Evolutionary conservation across 2,888 invertebrate genomes (phyloP).

Genomic region (Hermaeophaga mercurialis): DNA sequence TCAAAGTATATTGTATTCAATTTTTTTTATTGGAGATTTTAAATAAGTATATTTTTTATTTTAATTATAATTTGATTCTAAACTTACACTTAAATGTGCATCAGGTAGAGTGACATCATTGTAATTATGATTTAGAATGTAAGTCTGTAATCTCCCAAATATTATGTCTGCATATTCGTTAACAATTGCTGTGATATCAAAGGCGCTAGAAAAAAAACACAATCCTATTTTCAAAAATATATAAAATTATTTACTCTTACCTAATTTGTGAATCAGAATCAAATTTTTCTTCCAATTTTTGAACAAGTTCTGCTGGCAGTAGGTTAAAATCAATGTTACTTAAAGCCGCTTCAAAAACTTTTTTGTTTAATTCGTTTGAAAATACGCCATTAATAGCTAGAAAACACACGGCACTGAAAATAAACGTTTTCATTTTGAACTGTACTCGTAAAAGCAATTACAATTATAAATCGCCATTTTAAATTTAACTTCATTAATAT

Average conservation of each 20-base stretch:
- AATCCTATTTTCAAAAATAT: no score
- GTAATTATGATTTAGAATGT: slow-evolving; percentile 55
- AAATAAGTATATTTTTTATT: background rate
- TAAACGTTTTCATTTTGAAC: background rate
- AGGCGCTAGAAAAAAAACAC: slow-evolving; percentile 1
- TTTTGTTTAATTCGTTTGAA: background rate
- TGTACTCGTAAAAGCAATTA: background rate
- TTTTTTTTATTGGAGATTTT: no score
- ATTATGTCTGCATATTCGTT: slow-evolving; percentile 43
- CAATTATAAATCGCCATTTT: no score
- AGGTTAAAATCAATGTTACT: background rate
- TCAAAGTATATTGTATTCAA: no score
- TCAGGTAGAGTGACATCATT: slow-evolving; percentile 61
- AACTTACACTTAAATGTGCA: slow-evolving; percentile 57
- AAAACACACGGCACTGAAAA: background rate
- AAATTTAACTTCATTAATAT: no score
- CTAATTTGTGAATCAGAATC: background rate
- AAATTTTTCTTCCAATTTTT: background rate
- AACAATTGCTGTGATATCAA: background rate
- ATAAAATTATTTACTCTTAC: background rate
- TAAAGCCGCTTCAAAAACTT: background rate
- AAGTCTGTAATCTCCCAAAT: slow-evolving; percentile 55
- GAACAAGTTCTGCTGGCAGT: slow-evolving; percentile 4
- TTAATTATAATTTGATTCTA: no score
- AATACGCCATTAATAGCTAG: background rate